Conservation (phyloP, 1,140 invertebrate genomes). For the Dendrolimus punctatus region DNA sequence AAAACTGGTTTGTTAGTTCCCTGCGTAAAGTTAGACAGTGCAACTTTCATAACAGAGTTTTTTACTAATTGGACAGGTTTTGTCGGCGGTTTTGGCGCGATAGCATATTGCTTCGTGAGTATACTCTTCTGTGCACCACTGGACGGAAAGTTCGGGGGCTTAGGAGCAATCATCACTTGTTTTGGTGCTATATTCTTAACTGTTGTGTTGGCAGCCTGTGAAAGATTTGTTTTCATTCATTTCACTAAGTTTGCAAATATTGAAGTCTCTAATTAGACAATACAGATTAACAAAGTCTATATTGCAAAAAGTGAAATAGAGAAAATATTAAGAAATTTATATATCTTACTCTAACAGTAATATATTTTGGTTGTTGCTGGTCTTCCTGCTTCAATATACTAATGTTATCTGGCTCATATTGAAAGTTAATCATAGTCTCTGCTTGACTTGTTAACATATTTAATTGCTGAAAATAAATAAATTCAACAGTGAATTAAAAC, state of each 20-base stretch:
- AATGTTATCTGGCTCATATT: slow-evolving; percentile 28
- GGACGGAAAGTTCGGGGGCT: slow-evolving; percentile 28
- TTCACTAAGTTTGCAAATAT: not conserved
- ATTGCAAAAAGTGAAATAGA: too few species aligned
- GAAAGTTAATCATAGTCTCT: slow-evolving; percentile 43
- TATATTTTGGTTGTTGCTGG: slow-evolving; percentile 26
- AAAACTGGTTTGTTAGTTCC: slow-evolving; percentile 33
- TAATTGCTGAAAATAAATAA: slow-evolving; percentile 28
- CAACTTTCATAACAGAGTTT: slow-evolving; percentile 35
- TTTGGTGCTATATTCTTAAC: slow-evolving; percentile 25
- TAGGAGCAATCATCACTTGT: slow-evolving; percentile 60
- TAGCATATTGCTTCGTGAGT: slow-evolving; percentile 29
- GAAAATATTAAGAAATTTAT: too few species aligned
- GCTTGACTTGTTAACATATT: slow-evolving; percentile 31
- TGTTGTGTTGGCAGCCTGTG: slow-evolving; percentile 28
- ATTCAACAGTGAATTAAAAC: not conserved
- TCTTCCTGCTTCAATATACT: slow-evolving; percentile 19
- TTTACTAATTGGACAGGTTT: too few species aligned
- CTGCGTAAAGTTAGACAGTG: slow-evolving; percentile 33
- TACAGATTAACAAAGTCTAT: not conserved
- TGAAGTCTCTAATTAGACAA: not conserved
- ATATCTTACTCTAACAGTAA: slow-evolving; percentile 41
- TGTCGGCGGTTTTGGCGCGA: slow-evolving; percentile 43
- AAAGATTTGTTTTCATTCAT: slow-evolving; percentile 2
- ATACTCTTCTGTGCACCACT: slow-evolving; percentile 9